These are phyloP conservation scores for Xanthorhoe spadicearia DNA, from an alignment of 2,888 invertebrate species.

Conservation along the genomic window DNA sequence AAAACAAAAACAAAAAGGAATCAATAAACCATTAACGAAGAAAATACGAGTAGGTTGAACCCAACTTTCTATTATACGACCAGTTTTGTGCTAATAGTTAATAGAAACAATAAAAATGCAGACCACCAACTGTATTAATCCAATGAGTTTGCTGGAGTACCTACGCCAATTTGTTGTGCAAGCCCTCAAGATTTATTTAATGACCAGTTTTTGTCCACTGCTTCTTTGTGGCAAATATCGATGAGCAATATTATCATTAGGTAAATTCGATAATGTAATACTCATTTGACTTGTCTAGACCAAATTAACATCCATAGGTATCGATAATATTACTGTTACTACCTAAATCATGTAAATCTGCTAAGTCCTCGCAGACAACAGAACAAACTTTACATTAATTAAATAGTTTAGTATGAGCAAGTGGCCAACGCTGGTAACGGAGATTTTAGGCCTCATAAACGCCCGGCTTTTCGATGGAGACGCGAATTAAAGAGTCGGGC, in stretches of 20 bases:
- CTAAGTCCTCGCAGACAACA: neutral
- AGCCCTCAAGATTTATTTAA: slow-evolving; percentile 41
- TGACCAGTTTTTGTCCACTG: slow-evolving; percentile 2
- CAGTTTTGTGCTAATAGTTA: slow-evolving; percentile 36
- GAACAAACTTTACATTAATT: neutral
- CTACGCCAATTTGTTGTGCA: slow-evolving; percentile 53
- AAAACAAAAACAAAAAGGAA: neutral
- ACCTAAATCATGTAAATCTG: too few relatives aligned
- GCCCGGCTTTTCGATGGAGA: too few relatives aligned
- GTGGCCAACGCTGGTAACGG: too few relatives aligned
- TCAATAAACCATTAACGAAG: slow-evolving; percentile 6
- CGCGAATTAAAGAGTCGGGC: too few relatives aligned
- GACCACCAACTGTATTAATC: slow-evolving; percentile 46
- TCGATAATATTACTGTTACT: too few relatives aligned
- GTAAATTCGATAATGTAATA: neutral
- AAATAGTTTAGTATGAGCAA: too few relatives aligned
- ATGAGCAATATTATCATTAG: neutral
- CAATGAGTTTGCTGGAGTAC: slow-evolving; percentile 42
- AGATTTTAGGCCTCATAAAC: too few relatives aligned
- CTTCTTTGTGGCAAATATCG: neutral
- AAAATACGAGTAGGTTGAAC: slow-evolving; percentile 17
- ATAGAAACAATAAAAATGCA: slow-evolving; percentile 40
- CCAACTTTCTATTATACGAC: slow-evolving; percentile 55
- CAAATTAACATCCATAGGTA: neutral
- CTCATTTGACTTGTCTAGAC: neutral